A percentile compares a stretch with the other conserved stretches of the same genome.
Evolutionary conservation across 2,113 vertebrate genomes (phyloP).

Genomic region (Octodon degus): DNA sequence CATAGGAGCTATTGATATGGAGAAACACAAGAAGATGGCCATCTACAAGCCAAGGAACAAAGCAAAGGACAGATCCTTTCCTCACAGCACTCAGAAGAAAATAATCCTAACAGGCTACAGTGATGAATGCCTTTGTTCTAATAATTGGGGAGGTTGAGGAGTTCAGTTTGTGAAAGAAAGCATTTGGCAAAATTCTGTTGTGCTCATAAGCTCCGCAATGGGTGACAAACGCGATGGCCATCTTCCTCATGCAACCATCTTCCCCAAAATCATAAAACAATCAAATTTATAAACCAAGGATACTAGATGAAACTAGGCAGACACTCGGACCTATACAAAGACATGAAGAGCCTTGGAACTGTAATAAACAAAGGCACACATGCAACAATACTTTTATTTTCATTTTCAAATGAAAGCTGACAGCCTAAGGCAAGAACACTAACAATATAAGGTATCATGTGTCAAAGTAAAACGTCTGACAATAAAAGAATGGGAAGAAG

Average conservation of each 20-base stretch:
- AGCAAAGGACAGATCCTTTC: background rate
- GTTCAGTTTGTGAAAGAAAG: background rate
- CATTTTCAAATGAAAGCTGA: background rate
- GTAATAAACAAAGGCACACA: background rate
- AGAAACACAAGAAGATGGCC: background rate
- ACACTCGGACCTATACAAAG: background rate
- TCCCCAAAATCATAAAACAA: background rate
- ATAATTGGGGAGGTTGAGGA: too few species aligned
- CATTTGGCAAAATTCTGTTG: background rate
- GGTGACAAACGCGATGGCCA: background rate
- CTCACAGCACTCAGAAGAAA: background rate
- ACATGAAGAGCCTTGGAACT: background rate
- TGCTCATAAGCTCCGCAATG: background rate
- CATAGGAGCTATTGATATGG: background rate
- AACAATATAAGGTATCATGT: background rate
- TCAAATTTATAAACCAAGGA: background rate
- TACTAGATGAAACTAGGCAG: background rate
- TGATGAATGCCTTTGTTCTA: too few species aligned
- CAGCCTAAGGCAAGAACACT: background rate
- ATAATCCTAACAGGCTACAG: background rate
- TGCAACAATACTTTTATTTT: background rate
- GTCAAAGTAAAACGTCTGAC: background rate
- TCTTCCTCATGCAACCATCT: background rate
- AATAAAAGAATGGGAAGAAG: background rate
- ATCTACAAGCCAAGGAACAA: background rate